A percentile compares a stretch with the other conserved stretches of the same genome.
Conservation (phyloP, 1,140 invertebrate genomes). For the Platyscapa corneri region DNA sequence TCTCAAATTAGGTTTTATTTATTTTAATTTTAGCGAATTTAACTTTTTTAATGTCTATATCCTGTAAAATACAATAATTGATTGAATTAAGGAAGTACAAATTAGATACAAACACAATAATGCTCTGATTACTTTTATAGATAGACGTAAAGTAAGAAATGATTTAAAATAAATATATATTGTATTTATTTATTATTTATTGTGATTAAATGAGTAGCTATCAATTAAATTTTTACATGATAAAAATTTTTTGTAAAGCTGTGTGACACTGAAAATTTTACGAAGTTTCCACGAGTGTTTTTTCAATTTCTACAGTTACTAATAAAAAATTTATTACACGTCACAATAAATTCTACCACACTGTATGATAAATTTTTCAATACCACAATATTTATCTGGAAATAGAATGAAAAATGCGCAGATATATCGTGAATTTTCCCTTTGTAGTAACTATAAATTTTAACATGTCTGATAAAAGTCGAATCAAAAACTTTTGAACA, state of each 20-base stretch:
- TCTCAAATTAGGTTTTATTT: no score
- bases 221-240: no score
- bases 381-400: not conserved
- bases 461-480: not conserved
- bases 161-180: no score
- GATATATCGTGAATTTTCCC: not conserved
- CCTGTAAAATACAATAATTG: no score
- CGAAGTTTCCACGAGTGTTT: not conserved
- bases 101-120: no score
- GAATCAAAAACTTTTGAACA: not conserved
- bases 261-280: not conserved
- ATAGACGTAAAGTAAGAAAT: no score
- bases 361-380: not conserved
- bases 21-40: no score
- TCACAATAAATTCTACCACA: not conserved
- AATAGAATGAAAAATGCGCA: not conserved
- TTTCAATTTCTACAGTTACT: not conserved
- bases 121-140: no score
- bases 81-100: no score
- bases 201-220: no score
- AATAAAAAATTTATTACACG: not conserved
- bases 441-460: conserved; percentile 10
- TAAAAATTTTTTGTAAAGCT: not conserved
- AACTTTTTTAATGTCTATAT: no score
- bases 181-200: no score